These are phyloP conservation scores for Psammodynastes pulverulentus DNA, from an alignment of 2,113 vertebrate genomes.

Conservation along the genomic window DNA sequence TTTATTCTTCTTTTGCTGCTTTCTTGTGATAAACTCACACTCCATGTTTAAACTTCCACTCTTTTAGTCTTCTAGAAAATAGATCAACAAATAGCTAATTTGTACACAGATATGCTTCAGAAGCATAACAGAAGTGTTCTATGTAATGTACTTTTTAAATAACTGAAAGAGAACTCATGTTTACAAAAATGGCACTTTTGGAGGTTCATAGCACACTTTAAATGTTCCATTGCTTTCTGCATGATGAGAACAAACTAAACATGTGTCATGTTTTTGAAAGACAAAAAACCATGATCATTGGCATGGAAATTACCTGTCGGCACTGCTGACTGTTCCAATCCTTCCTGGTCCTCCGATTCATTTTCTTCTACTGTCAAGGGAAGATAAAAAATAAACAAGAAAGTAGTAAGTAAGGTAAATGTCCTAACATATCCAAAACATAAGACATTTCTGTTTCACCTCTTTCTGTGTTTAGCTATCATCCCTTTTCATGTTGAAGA, in stretches of 20 bases:
- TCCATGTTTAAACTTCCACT: neutral
- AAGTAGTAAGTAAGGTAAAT: slow-evolving; percentile 50
- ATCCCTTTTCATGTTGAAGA: slow-evolving; percentile 20
- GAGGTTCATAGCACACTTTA: neutral
- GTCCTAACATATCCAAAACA: slow-evolving; percentile 37
- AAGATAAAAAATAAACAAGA: slow-evolving; percentile 72
- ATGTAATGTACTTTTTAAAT: neutral
- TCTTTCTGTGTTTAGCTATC: slow-evolving; percentile 29
- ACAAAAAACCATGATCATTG: slow-evolving; percentile 67
- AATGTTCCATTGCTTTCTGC: neutral
- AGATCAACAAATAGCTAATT: neutral
- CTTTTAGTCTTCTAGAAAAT: neutral
- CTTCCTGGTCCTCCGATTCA: slow-evolving; percentile 81
- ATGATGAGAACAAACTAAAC: slow-evolving; percentile 42
- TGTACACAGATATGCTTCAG: neutral
- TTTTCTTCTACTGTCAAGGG: slow-evolving; percentile 86
- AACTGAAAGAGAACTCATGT: slow-evolving; percentile 8
- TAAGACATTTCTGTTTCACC: slow-evolving; percentile 10
- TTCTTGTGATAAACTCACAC: neutral
- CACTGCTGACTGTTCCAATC: slow-evolving; percentile 80
- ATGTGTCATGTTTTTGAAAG: slow-evolving; percentile 51
- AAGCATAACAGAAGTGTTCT: neutral
- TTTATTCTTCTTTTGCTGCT: neutral
- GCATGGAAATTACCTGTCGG: slow-evolving; percentile 80
- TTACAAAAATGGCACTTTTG: neutral